Evolutionary conservation across 2,113 vertebrate genomes (phyloP).

Genomic region (Halichoerus grypus): DNA sequence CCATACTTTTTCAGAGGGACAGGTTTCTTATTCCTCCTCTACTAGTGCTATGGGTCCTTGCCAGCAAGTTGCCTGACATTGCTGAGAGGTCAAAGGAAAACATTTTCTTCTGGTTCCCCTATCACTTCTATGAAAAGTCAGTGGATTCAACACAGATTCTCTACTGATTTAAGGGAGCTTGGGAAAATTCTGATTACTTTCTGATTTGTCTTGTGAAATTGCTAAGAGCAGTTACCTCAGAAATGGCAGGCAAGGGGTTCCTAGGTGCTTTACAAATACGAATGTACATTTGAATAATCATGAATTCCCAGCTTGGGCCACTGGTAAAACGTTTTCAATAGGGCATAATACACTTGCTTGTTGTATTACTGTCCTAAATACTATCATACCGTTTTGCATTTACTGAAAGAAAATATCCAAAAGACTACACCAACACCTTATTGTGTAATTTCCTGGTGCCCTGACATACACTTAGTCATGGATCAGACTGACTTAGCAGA

Average conservation of each 20-base stretch:
- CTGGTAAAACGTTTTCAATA: neutral
- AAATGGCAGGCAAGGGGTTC: neutral
- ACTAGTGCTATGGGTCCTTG: neutral
- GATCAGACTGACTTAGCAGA: constrained; percentile 35
- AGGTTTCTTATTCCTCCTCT: neutral
- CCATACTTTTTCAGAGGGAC: neutral
- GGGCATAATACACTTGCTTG: neutral
- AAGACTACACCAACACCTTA: neutral
- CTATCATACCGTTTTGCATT: neutral
- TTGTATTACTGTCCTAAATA: neutral
- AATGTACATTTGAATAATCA: neutral
- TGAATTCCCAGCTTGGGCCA: neutral
- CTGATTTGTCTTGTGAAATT: constrained; percentile 53
- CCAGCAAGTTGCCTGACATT: neutral
- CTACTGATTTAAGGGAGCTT: neutral
- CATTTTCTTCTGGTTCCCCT: neutral
- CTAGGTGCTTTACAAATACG: neutral
- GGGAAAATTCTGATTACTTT: constrained; percentile 34
- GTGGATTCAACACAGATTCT: neutral
- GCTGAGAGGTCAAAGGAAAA: neutral
- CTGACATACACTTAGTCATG: neutral
- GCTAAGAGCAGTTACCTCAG: neutral
- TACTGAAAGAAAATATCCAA: constrained; percentile 46
- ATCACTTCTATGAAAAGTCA: neutral
- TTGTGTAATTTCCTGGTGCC: neutral